Evolutionary conservation across 2,113 vertebrate genomes (phyloP), one percentile per base, ranked within the genome.

Genomic region (Alexandromys fortis): DNA sequence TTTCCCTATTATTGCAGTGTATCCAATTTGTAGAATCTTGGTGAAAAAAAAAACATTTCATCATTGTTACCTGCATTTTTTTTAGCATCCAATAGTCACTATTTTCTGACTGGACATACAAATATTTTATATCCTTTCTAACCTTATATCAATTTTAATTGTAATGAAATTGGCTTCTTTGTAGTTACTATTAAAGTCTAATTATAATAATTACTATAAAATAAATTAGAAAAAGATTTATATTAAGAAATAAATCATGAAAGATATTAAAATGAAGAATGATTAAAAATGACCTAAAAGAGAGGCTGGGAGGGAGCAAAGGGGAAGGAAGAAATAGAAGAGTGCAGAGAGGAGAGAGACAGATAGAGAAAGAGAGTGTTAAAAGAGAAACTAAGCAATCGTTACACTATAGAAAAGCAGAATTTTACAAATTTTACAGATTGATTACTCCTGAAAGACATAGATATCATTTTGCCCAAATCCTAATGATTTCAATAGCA

Each of bases 201-300:
- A 95, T 95, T 83, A 42, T 79, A 92, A 96, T 89, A 96, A 96
- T 96, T 92, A 86, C 72, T 94, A 13, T 96, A 95, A 95, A 96
- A 86, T 97, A 70, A 97, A 97, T 97, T 96, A 92, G 68, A 94
- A 98, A 96, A 82, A 83, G 73, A 96, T 86, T 94, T 89, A 94
- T 91, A 21, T 91, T 91, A 81, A 89, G 68, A 96, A 58, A 92
- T 92, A 94, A 89, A 96, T 96, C 72, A 92, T 72, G 26, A 91
- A 79, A 92, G 65, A 83, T 79, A 96, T 68, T 97, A 97, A 95
- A 95, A 94, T 86, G 33, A 5, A 73, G 33, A 90, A 89, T 75
- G 81, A 86, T 78, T 78, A 26, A 68, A 95, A 87, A 70, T 95
- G 78, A 93, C 21, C 65, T 63, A 81, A 94, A 97, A 94, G 30